Base-by-base conservation (phyloP, 2,113 vertebrate species). In the Oryzias melastigma region DNA sequence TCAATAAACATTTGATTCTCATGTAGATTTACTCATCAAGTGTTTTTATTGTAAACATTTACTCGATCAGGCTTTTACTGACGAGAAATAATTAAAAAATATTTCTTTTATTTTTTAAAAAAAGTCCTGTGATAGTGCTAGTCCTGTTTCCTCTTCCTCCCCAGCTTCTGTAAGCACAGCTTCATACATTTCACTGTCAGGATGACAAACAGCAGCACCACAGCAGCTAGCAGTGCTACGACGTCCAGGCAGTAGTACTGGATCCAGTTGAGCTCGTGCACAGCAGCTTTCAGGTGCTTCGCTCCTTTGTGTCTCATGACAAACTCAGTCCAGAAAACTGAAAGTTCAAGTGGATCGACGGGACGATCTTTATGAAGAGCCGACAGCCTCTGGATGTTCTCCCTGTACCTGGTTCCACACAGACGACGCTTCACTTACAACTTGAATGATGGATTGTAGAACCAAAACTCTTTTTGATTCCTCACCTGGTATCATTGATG, bases 281-380 rank as follows among this genome's bases (percentile, higher is more conserved):
- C 93, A 0, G 95, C 94, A 0, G 93, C 65, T 41, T 91, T 90
- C 55, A 99, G 87, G 73, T 98, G 96, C 0, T 90, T 88, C 0
- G 94, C 95, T 0, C 97, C 95, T 82, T 96, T 95, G 86, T 98
- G 93, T 53, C 88, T 89, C 96, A 98, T 98, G 27, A 93, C 95
- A 40, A 92, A 98, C 68, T 99, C 95, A 22, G 95, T 94, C 95
- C 96, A 98, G 85, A 91, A 91, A 58, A 95, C 94, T 0, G 97
- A 94, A 24, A 99, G 91, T 65, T 97, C 93, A 14, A 98, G 80
- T 0, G 95, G 94, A 46, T 94, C 90, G 0, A 93, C 43, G 1
- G 93, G 95, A 0, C 92, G 93, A 81, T 96, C 96, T 0, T 93
- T 94, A 77, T 98, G 96, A 24, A 98, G 85, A 0, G 87, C 89